These are phyloP conservation scores for Palythoa caribaeorum DNA, from an alignment of 92 coral and sea anemone species.

Conservation along the genomic window DNA sequence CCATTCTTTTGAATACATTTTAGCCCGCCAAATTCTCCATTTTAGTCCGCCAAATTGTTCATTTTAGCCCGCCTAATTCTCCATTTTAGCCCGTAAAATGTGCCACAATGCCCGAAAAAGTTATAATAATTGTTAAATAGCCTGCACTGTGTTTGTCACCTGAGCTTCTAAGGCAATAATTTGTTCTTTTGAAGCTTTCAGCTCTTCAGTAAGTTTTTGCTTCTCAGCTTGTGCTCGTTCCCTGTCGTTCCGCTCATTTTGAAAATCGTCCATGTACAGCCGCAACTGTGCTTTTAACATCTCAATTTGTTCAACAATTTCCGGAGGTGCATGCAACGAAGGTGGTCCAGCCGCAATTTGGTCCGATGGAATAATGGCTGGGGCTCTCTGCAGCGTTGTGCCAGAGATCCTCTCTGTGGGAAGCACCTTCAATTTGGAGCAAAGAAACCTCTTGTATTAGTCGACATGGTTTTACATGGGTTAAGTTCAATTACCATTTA, in stretches of 20 bases:
- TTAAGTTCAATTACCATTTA: too few species aligned
- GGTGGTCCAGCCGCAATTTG: slow-evolving; percentile 8
- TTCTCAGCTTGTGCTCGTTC: slow-evolving; percentile 92
- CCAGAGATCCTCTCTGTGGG: neutral
- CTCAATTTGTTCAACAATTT: slow-evolving; percentile 79
- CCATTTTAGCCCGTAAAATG: too few species aligned
- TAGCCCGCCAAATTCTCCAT: too few species aligned
- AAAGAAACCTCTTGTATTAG: neutral
- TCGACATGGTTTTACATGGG: neutral
- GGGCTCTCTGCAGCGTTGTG: slow-evolving; percentile 6
- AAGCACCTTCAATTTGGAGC: neutral
- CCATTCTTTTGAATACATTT: too few species aligned
- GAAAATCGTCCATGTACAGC: slow-evolving; percentile 92
- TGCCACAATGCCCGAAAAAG: too few species aligned
- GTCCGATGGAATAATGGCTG: neutral
- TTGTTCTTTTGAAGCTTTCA: slow-evolving; percentile 75
- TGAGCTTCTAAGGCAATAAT: slow-evolving; percentile 77
- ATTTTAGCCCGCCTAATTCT: too few species aligned
- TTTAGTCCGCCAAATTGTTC: too few species aligned
- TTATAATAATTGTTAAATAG: too few species aligned
- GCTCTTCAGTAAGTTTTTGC: slow-evolving; percentile 70
- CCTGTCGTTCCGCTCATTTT: slow-evolving; percentile 87
- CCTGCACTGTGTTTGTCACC: slow-evolving; percentile 45
- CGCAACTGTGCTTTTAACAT: slow-evolving; percentile 91
- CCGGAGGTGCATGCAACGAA: slow-evolving; percentile 55